phyloP scores from a whole-genome alignment of 2,888 invertebrate species.

The Encarsia formosa region DNA sequence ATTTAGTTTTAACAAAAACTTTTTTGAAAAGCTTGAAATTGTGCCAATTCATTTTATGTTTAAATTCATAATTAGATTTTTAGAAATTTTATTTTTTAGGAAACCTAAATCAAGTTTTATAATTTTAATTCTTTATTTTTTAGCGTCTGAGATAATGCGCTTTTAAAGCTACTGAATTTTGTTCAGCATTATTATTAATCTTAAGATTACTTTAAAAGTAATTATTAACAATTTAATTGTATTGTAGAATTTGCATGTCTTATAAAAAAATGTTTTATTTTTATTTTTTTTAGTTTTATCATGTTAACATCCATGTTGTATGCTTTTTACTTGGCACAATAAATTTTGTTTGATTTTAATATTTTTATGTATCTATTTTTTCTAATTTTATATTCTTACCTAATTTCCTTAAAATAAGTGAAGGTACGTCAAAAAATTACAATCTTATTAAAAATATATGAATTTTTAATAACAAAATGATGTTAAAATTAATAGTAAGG shows the following conservation, averaged over 20 bases:
- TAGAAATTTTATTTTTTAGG: background rate
- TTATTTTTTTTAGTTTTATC: too few species aligned
- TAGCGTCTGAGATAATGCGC: too few species aligned
- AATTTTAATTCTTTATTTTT: too few species aligned
- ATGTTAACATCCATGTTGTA: too few species aligned
- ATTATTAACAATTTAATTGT: slow-evolving; percentile 7
- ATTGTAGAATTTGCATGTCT: slow-evolving; percentile 8
- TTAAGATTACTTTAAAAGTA: slow-evolving; percentile 8
- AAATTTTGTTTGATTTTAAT: too few species aligned
- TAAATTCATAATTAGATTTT: slow-evolving; percentile 8
- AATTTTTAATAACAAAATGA: slow-evolving; percentile 37
- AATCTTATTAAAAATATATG: slow-evolving; percentile 33
- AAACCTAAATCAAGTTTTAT: too few species aligned
- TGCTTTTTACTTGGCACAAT: too few species aligned
- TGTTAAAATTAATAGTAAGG: slow-evolving; percentile 23
- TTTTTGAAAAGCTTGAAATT: too few species aligned
- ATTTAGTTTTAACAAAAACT: too few species aligned
- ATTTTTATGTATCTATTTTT: too few species aligned
- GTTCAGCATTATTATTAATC: slow-evolving; percentile 6
- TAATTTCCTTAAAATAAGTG: too few species aligned
- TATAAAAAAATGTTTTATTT: slow-evolving; percentile 17
- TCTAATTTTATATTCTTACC: too few species aligned
- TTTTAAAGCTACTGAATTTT: slow-evolving; percentile 5
- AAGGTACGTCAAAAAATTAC: slow-evolving; percentile 7
- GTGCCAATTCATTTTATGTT: slow-evolving; percentile 14